Evolutionary conservation across 2,888 invertebrate genomes (phyloP), one percentile per base, ranked within the genome.

Genomic region (Apamea crenata): DNA sequence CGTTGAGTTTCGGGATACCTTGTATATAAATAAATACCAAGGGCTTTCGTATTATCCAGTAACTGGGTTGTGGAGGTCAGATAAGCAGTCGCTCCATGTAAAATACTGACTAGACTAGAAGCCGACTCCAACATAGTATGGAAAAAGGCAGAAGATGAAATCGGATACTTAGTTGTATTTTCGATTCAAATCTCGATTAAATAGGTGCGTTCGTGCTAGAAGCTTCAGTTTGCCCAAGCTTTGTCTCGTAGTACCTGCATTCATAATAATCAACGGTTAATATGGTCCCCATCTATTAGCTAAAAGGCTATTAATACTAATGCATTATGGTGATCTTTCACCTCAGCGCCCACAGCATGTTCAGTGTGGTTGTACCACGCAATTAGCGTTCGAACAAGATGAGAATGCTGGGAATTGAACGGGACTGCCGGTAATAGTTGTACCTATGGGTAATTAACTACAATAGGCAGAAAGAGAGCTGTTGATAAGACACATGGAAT

Each of bases 251-350:
- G 10, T 32, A 40, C n/a, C 0, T 50, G 16, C 18, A 32, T 68
- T 63, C 61, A 47, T 16, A 68, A 56, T 18, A 8, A 1, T 32
- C 14, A 50, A 32, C 21, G 25, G 32, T 73, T 56, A 29, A 16
- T 25, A 25, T 50, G 36, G 61, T 83, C 12, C 25, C 25, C 21
- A 25, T 25, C 0, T 29, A 65, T 50, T 25, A 25, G 21, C 44
- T 44, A 59, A 50, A 50, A 44, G 29, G 47, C 67, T n/a, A 70
- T 86, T 71, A 75, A 82, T 67, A 61, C 66, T 63, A 80, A 82
- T 74, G 67, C 21, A 29, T 63, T 63, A 56, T 50, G 36, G 66
- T 86, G 75, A 86, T 68, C 82, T 75, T 63, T 83, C 47, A 82
- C 86, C 82, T 82, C 8, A n/a, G n/a, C 29, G 40, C 79, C 16